These are phyloP conservation scores for Crocidura indochinensis DNA, from an alignment of 2,797 vertebrate genomes.

Conservation along the genomic window DNA sequence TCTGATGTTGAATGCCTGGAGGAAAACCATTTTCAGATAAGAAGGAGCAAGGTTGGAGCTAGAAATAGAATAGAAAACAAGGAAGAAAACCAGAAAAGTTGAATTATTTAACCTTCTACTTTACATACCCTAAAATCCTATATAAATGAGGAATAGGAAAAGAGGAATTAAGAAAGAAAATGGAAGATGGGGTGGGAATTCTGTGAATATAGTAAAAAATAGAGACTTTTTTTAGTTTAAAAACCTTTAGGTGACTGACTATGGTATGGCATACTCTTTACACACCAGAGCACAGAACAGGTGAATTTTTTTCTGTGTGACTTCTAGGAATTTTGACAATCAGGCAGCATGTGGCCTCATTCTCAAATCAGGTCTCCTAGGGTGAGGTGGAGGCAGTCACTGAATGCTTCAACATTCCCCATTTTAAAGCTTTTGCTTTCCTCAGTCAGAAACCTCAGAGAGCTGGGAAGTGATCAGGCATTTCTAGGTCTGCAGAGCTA, in stretches of 20 bases:
- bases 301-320: constrained; percentile 16
- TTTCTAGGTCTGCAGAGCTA: neutral
- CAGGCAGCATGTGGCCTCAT: neutral
- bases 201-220: neutral
- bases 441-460: constrained; percentile 16
- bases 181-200: neutral
- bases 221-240: neutral
- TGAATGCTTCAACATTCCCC: constrained; percentile 61
- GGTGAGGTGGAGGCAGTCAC: neutral
- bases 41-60: neutral
- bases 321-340: constrained; percentile 58
- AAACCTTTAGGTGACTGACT: constrained; percentile 29
- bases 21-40: neutral
- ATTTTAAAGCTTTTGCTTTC: constrained; percentile 67
- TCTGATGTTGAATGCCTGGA: neutral
- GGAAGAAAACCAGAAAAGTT: neutral
- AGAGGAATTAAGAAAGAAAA: neutral
- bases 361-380: constrained; percentile 19
- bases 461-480: constrained; percentile 33
- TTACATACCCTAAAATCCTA: constrained; percentile 7
- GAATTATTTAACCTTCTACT: constrained; percentile 10
- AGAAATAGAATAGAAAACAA: neutral
- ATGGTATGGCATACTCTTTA: constrained; percentile 6
- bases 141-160: neutral
- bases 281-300: neutral